Percentiles rank a stretch among this genome's conserved stretches.
phyloP scores from a whole-genome alignment of 1,140 invertebrate genomes.

The Brachionus rotundiformis region DNA sequence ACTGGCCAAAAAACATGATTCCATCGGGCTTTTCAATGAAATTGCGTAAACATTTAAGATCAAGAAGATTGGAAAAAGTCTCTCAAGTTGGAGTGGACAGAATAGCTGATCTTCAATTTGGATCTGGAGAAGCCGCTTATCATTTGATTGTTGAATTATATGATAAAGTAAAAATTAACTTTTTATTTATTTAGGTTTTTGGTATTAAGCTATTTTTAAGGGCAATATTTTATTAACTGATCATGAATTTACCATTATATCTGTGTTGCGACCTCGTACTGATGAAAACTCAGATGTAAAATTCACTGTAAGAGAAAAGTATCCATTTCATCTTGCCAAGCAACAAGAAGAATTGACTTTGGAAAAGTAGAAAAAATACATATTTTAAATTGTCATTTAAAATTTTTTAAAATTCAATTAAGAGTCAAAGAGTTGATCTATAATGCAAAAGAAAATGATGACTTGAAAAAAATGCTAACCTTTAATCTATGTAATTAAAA shows the following conservation, averaged over 20 bases:
- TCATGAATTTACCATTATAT: conserved; percentile 83
- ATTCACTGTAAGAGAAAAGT: conserved; percentile 86
- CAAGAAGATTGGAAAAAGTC: conserved; percentile 85
- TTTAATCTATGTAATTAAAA: conserved; percentile 71
- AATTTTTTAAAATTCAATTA: neutral
- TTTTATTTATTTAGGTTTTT: neutral
- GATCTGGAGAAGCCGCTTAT: conserved; percentile 83
- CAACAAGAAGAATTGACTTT: conserved; percentile 65
- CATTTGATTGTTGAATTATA: conserved; percentile 95
- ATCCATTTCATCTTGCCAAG: conserved; percentile 77
- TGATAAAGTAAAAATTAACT: conserved; percentile 70
- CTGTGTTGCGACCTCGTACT: conserved; percentile 86
- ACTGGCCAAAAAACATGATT: conserved; percentile 95
- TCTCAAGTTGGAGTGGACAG: conserved; percentile 78
- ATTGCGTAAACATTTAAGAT: conserved; percentile 94
- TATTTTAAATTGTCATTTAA: neutral
- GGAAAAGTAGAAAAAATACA: conserved; percentile 57
- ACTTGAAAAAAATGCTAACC: conserved; percentile 81
- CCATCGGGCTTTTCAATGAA: conserved; percentile 98
- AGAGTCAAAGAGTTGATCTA: conserved; percentile 69
- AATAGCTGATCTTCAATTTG: conserved; percentile 65
- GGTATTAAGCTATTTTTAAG: conserved; percentile 53
- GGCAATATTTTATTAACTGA: conserved; percentile 96
- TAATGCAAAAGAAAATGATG: conserved; percentile 74
- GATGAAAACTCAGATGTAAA: conserved; percentile 84